A percentile compares a stretch with the other conserved stretches of the same genome.
phyloP scores from a whole-genome alignment of 2,888 invertebrate species.

The Lasioglossum figueresi region DNA sequence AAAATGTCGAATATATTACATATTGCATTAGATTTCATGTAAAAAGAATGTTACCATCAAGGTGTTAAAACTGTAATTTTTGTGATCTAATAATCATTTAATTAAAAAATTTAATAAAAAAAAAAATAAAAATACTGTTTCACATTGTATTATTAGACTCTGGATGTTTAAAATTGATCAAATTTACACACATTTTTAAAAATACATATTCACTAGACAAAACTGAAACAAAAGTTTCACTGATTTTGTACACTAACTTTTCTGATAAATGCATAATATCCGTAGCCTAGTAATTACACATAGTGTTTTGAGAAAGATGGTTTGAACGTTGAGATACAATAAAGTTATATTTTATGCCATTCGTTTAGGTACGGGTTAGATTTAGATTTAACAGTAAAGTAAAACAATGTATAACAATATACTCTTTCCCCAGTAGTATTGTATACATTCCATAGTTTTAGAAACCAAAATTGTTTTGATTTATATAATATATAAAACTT shows the following conservation, averaged over 20 bases:
- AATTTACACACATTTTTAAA: background rate
- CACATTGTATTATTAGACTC: background rate
- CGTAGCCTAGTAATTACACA: background rate
- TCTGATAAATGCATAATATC: background rate
- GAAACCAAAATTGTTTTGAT: background rate
- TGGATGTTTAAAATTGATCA: background rate
- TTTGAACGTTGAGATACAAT: background rate
- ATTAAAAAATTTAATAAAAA: too few relatives aligned
- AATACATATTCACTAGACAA: background rate
- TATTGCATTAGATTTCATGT: background rate
- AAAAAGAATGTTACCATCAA: background rate
- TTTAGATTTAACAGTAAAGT: background rate
- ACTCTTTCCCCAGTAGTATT: background rate
- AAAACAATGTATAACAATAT: background rate
- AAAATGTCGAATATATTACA: background rate
- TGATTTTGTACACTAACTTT: background rate
- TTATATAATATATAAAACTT: background rate
- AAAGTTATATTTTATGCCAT: background rate
- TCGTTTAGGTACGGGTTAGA: background rate
- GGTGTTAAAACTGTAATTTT: background rate
- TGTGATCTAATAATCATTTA: background rate
- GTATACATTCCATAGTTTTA: background rate
- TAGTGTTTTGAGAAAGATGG: slow-evolving; percentile 8
- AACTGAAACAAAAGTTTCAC: background rate
- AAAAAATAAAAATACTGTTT: slow-evolving; percentile 1